A percentile compares a stretch with the other conserved stretches of the same genome.
Evolutionary conservation across 1,140 invertebrate species (phyloP).

Genomic region (Belonocnema kinseyi): DNA sequence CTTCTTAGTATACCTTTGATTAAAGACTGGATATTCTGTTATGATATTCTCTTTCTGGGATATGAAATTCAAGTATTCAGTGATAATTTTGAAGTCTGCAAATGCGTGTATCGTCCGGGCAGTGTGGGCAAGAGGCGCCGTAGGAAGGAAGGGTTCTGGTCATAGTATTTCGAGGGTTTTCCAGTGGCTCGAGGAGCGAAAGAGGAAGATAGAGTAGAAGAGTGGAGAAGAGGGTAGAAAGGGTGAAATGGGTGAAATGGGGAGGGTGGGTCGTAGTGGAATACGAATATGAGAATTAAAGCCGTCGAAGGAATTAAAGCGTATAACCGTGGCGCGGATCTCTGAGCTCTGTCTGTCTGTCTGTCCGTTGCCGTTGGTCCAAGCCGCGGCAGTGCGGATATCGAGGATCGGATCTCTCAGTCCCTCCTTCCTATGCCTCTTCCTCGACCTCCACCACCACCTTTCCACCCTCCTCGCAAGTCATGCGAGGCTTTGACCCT

Average conservation of each 20-base stretch:
- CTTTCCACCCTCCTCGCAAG: conserved; percentile 54
- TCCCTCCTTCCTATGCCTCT: conserved; percentile 40
- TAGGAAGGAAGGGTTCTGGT: conserved; percentile 12
- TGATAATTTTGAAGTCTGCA: conserved; percentile 51
- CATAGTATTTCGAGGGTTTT: conserved; percentile 48
- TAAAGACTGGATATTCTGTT: not conserved
- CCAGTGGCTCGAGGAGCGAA: conserved; percentile 43
- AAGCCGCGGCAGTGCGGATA: conserved; percentile 58
- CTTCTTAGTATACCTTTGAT: too few relatives aligned
- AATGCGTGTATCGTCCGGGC: conserved; percentile 55
- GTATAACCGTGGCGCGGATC: conserved; percentile 68
- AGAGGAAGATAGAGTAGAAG: conserved; percentile 47
- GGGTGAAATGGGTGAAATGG: conserved; percentile 43
- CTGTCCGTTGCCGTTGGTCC: conserved; percentile 46
- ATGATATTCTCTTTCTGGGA: not conserved
- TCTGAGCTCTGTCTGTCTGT: conserved; percentile 57
- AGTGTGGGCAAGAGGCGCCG: conserved; percentile 52
- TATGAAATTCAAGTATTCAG: conserved; percentile 8
- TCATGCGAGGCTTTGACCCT: conserved; percentile 58
- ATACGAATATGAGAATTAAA: conserved; percentile 76
- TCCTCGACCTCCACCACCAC: conserved; percentile 29
- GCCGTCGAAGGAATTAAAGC: conserved; percentile 75
- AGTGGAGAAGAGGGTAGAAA: conserved; percentile 45
- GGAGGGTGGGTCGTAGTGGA: conserved; percentile 56
- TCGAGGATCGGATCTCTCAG: conserved; percentile 65